A percentile compares a stretch with the other conserved stretches of the same genome.
These are phyloP conservation scores for Podiceps cristatus DNA, from an alignment of 2,113 vertebrate species.

Conservation along the genomic window DNA sequence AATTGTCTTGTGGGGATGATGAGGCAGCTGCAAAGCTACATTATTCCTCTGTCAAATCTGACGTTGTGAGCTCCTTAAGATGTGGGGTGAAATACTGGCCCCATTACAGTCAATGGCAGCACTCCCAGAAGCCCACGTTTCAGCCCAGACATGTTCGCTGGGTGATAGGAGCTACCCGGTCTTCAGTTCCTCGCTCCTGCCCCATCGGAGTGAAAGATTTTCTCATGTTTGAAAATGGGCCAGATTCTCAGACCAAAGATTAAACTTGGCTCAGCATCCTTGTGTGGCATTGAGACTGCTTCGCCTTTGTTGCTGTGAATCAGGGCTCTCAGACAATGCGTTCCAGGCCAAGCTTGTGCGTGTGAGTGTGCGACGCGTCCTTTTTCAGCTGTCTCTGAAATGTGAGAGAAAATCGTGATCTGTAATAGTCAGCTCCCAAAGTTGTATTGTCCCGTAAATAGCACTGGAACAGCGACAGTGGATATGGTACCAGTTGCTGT, in stretches of 20 bases:
- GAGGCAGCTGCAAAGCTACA: slow-evolving; percentile 60
- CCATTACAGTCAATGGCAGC: slow-evolving; percentile 28
- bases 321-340: slow-evolving; percentile 12
- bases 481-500: background rate
- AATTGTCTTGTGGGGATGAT: slow-evolving; percentile 62
- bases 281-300: slow-evolving; percentile 49
- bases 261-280: slow-evolving; percentile 47
- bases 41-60: background rate
- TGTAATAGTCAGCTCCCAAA: background rate
- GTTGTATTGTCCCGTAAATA: slow-evolving; percentile 8
- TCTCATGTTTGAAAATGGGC: slow-evolving; percentile 40
- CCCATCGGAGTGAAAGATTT: slow-evolving; percentile 4
- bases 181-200: slow-evolving; percentile 64
- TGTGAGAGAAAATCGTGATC: background rate
- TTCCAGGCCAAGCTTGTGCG: background rate
- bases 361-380: background rate
- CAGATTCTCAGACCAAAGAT: slow-evolving; percentile 50
- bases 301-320: slow-evolving; percentile 28
- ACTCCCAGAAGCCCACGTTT: slow-evolving; percentile 19
- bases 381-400: slow-evolving; percentile 26
- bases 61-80: slow-evolving; percentile 39
- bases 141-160: slow-evolving; percentile 48
- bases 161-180: slow-evolving; percentile 43
- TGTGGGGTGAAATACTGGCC: slow-evolving; percentile 49
- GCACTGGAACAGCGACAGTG: background rate